Evolutionary conservation across 2,888 invertebrate genomes (phyloP).

Genomic region (Melinaea menophilus): DNA sequence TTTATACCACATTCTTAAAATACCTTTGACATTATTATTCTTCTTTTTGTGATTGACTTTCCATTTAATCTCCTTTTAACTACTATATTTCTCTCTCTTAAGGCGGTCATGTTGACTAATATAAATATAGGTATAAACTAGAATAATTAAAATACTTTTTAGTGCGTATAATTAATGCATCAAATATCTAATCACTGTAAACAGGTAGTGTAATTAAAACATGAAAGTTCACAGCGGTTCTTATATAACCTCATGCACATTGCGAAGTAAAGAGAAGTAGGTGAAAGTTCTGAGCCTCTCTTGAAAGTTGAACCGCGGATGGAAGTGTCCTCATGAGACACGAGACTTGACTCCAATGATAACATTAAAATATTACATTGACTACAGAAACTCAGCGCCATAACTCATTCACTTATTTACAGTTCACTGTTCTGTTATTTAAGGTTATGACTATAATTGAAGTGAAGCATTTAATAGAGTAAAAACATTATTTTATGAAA

Average conservation of each 20-base stretch:
- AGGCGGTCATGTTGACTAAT: too few species aligned
- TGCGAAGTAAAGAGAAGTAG: conserved; percentile 41
- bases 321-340: conserved; percentile 65
- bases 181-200: not conserved
- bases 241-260: conserved; percentile 22
- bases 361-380: conserved; percentile 73
- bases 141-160: too few species aligned
- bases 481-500: too few species aligned
- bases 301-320: too few species aligned
- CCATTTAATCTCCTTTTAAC: too few species aligned
- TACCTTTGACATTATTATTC: too few species aligned
- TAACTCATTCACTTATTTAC: conserved; percentile 47
- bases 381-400: conserved; percentile 56
- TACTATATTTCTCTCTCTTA: too few species aligned
- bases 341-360: conserved; percentile 69
- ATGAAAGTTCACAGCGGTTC: conserved; percentile 13
- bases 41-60: too few species aligned
- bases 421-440: conserved; percentile 27
- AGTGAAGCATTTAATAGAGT: not conserved
- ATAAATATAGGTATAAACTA: too few species aligned
- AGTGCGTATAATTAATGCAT: too few species aligned
- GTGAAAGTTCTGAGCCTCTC: conserved; percentile 51
- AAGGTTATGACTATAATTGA: not conserved
- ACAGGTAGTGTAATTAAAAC: conserved; percentile 12
- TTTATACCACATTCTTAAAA: too few species aligned